Evolutionary conservation across 2,888 invertebrate genomes (phyloP), one percentile per base, ranked within the genome.

Genomic region (Hermodice carunculata): DNA sequence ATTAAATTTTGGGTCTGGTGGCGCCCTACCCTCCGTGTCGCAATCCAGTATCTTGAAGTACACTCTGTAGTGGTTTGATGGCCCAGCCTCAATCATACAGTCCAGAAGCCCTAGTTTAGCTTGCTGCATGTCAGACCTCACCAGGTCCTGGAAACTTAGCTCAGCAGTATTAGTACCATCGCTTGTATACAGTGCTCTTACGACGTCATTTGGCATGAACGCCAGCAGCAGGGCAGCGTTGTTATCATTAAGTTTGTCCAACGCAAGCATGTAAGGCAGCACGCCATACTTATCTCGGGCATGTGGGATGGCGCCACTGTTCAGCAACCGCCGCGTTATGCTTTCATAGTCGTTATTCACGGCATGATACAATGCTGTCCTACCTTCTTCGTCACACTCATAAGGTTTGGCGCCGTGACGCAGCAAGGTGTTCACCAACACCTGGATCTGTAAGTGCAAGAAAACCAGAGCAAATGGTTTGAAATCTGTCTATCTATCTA

Each of bases 321-420:
- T 78, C 34, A 81, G 66, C 17, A 81, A 70, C 31, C 78, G 78
- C 22, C 66, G 70, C 24, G 77, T 76, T 8, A 80, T 77, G 17
- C 77, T 78, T 56, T 71, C 74, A 46, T 76, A 75, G 51, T 76
- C 73, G n/a, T 75, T 70, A 57, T 62, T 53, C 0, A 77, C 79
- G 8, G 79, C 79, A 60, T 74, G 76, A 61, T 81, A 80, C 24
- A 81, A 66, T 1, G 81, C 75, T 11, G 81, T 80, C 64, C 71
- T 70, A 19, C 69, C 51, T 19, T 73, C 56, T 1, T 26, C 22
- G 53, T 79, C 76, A 8, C 65, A 48, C 3, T 74, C 63, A 1
- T 76, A 76, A 0, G 79, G 76, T 44, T 76, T 75, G 42, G 80
- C 80, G 0, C 81, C 81, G 17, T 77, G 69, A 48, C 78, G 73